phyloP scores from a whole-genome alignment of 2,113 vertebrate species.

The Laticauda laticaudata region DNA sequence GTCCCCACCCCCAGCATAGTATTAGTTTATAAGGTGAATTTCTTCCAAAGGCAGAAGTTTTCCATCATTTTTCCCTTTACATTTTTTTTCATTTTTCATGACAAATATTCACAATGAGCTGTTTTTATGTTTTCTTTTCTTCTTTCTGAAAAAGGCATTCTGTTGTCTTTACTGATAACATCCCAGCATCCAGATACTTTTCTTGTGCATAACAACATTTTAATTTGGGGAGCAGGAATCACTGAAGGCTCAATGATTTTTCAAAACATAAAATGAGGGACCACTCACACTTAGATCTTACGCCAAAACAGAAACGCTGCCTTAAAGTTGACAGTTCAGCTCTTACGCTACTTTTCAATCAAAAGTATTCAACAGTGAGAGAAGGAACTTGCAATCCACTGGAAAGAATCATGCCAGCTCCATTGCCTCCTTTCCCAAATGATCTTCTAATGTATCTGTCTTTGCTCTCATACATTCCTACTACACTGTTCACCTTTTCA shows the following conservation, averaged over 20 bases:
- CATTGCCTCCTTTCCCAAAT: slow-evolving; percentile 27
- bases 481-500: slow-evolving; percentile 8
- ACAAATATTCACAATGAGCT: slow-evolving; percentile 57
- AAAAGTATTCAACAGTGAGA: slow-evolving; percentile 48
- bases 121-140: slow-evolving; percentile 12
- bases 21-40: slow-evolving; percentile 28
- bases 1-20: slow-evolving; percentile 29
- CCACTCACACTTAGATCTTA: slow-evolving; percentile 58
- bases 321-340: slow-evolving; percentile 53
- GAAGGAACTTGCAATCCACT: slow-evolving; percentile 35
- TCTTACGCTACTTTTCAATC: slow-evolving; percentile 37
- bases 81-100: slow-evolving; percentile 46
- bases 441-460: slow-evolving; percentile 60
- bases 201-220: slow-evolving; percentile 49
- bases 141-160: slow-evolving; percentile 32
- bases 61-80: slow-evolving; percentile 23
- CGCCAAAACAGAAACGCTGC: slow-evolving; percentile 55
- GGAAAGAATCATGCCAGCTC: slow-evolving; percentile 21
- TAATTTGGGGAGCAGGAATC: slow-evolving; percentile 40
- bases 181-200: slow-evolving; percentile 45
- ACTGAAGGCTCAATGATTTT: slow-evolving; percentile 60
- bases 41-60: slow-evolving; percentile 26
- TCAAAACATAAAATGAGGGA: slow-evolving; percentile 20
- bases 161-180: slow-evolving; percentile 52
- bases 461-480: slow-evolving; percentile 17